phyloP scores from a whole-genome alignment of 2,113 vertebrate genomes.

The Muscicapa adusta region DNA sequence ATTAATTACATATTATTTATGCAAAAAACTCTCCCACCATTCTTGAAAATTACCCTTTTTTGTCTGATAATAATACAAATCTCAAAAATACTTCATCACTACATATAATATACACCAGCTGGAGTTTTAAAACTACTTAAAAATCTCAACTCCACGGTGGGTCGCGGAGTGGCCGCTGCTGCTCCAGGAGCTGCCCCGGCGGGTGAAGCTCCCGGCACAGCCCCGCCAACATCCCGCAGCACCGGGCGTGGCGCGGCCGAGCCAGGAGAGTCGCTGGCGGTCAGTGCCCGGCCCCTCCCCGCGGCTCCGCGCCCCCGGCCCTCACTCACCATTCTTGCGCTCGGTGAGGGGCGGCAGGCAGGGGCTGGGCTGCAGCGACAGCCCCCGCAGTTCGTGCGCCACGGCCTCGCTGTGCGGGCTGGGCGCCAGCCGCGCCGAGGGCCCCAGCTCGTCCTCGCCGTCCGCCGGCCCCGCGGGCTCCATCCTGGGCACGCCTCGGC shows the following conservation, averaged over 20 bases:
- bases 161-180: not conserved
- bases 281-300: rapidly evolving
- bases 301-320: not conserved
- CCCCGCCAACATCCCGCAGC: rapidly evolving
- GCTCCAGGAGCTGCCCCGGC: not conserved
- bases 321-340: constrained; percentile 89
- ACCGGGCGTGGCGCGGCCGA: not conserved
- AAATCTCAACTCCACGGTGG: not conserved
- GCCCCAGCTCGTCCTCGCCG: constrained; percentile 78
- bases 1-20: not conserved
- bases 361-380: constrained; percentile 86
- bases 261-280: not conserved
- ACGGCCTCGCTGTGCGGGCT: constrained; percentile 96
- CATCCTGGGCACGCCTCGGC: constrained; percentile 72
- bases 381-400: constrained; percentile 90
- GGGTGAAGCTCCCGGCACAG: not conserved
- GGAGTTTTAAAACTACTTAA: not conserved
- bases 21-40: not conserved
- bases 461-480: constrained; percentile 75
- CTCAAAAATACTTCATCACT: not conserved
- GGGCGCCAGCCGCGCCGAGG: constrained; percentile 77
- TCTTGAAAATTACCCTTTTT: not conserved
- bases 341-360: constrained; percentile 89
- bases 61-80: not conserved
- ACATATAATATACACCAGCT: not conserved